These are phyloP conservation scores for Cherax destructor DNA, from an alignment of 1,140 invertebrate genomes.

Conservation along the genomic window DNA sequence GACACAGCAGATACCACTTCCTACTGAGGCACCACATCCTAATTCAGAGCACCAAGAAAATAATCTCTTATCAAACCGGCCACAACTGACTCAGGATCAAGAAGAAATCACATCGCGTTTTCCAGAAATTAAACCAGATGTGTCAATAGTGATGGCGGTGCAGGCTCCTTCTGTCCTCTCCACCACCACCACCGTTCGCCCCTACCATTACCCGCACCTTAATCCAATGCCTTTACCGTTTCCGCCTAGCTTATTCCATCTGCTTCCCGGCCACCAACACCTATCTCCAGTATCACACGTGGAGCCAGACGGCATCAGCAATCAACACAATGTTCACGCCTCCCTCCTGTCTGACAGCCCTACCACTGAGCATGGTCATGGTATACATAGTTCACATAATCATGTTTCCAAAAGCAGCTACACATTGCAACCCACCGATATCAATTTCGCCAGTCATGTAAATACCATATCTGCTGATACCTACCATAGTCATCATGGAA, in stretches of 20 bases:
- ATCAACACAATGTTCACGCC: neutral
- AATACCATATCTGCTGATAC: neutral
- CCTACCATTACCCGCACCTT: neutral
- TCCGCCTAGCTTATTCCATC: conserved; percentile 11
- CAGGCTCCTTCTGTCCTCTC: neutral
- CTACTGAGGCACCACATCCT: neutral
- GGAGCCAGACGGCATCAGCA: neutral
- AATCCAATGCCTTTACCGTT: neutral
- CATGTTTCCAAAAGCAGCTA: neutral
- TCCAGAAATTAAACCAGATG: conserved; percentile 11
- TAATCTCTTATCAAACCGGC: no score
- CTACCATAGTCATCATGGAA: neutral
- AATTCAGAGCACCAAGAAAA: conserved; percentile 5
- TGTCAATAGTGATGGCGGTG: conserved; percentile 34
- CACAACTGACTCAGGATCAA: conserved; percentile 23
- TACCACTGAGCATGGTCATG: neutral
- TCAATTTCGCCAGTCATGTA: neutral
- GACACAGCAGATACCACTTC: neutral
- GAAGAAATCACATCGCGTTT: conserved; percentile 17
- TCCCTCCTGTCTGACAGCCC: neutral
- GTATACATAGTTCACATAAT: neutral
- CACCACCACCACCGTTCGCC: neutral
- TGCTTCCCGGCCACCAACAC: neutral
- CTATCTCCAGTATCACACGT: neutral
- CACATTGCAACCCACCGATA: neutral